Evolutionary conservation across 2,888 invertebrate genomes (phyloP), one percentile per base, ranked within the genome.

Genomic region (Netelia inedita): DNA sequence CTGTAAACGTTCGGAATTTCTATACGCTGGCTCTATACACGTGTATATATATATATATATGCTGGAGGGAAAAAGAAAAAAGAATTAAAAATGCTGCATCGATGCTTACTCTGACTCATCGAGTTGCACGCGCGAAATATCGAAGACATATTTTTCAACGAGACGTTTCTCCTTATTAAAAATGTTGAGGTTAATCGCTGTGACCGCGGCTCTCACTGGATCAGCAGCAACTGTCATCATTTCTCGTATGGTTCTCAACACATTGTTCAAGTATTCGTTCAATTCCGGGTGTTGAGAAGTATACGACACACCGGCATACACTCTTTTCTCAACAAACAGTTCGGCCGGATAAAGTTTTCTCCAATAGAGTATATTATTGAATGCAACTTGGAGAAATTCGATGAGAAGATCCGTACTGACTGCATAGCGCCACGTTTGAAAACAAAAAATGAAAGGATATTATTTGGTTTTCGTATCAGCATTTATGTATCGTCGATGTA

Each of bases 331-430:
- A 82, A 94, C 94, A 91, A 96, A 97, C 88, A 96, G 95, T 88
- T 94, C 95, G 80, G 94, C 94, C 1, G 97, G 96, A 92, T 97
- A 97, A 61, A 96, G 92, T 87, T 95, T 95, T 75, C 95, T 92
- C 79, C 94, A 93, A 89, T 95, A 96, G 5, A 97, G 90, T 78
- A 96, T 95, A 79, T 94, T 95, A 89, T 96, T 96, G 83, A 96
- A 95, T 0, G 96, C 95, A 28, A 96, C 95, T 89, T 96, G 95
- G 35, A 97, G 91, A 91, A 96, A 96, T 93, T 96, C 96, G 76
- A 95, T 89, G n/a, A 95, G 92, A 73, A 96, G 93, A 88, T 96
- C 95, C 43, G 94, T 88, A 78, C 94, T 94, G 91, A 95, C 95
- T 92, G 88, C 91, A 91, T 14, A 53, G 19, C 1, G 16, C 16